Base-by-base conservation (phyloP, 2,113 vertebrate species). In the Hydrolagus affinis region DNA sequence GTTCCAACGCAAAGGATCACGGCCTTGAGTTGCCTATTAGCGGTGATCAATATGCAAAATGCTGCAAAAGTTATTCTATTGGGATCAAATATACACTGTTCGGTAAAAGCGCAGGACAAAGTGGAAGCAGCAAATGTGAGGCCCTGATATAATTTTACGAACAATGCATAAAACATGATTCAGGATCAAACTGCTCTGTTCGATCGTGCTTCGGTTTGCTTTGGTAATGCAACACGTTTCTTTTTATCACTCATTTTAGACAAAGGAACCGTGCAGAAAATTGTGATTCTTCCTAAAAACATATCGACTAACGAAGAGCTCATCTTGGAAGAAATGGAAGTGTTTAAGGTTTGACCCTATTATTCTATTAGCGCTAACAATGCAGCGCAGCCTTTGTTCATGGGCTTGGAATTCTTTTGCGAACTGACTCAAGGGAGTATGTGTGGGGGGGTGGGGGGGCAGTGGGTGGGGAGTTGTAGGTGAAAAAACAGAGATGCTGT, bases 251-350 rank as follows among this genome's bases (percentile, higher is more conserved):
- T 76, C 85, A 30, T 86, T 90, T 56, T 90, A 99, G 97, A 99
- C 89, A 97, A 94, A 89, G 98, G 97, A 56, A 97, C 95, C 0
- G 90, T 99, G 59, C 98, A 99, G 90, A 99, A 99, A 91, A 95
- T 99, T 85, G 96, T 98, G 0, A 96, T 97, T 6, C 92, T 99
- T 78, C 96, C 98, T 0, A 92, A 90, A 32, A 98, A 99, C 86
- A 93, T 91, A 73, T 96, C 96, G 73, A 88, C 93, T 89, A 95
- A 94, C 9, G 92, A 96, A 70, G 97, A 99, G 87, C 94, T 99
- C 87, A 97, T 99, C 88, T 94, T 99, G 90, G 98, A 99, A 91
- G 98, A 99, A 90, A 83, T 99, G 93, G 95, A 98, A 89, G 96
- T 99, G 87, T 99, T 99, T 92, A 94, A 98, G 98, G 98, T 99